Evolutionary conservation across 2,113 vertebrate species (phyloP), one percentile per base, ranked within the genome.

Genomic region (Petrocephalus zakoni): DNA sequence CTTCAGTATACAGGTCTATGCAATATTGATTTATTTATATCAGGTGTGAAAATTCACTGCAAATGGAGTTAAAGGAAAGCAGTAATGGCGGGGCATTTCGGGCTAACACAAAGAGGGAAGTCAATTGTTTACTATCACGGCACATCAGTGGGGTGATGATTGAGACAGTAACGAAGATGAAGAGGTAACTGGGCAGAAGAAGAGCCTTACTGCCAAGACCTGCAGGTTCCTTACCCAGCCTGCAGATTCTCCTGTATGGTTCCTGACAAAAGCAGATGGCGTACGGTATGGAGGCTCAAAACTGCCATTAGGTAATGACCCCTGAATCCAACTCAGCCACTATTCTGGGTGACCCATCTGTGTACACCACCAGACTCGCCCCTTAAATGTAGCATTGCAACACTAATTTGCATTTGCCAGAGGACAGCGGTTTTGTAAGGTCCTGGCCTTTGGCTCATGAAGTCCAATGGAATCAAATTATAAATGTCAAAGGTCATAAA

Each of bases 381-480:
- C 61, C 61, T 5, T 68, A 68, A 68, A 68, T 68, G n/a, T 68
- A 29, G 11, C 25, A 68, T 68, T 68, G 61, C 61, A 68, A 64
- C n/a, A 64, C 22, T 25, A 29, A 68, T 29, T 68, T 68, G 61
- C 61, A 68, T 68, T 68, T 68, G 10, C 25, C 25, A 13, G 61
- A 29, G 61, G 61, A 68, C 61, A 68, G 8, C 8, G 47, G 47
- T 49, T 49, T 49, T 49, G 47, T 49, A 49, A n/a, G 29, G 61
- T n/a, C 61, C 9, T 29, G 11, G 61, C 25, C 61, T 68, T 68
- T 68, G n/a, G 25, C 13, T 68, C 61, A 68, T 68, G 29, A 68
- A 68, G 61, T 68, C n/a, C 61, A 68, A 68, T 68, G 61, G 61
- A 68, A 68, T 68, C 61, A 68, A 68, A 68, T 68, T 68, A 68